Conservation (phyloP, 2,797 vertebrate species). For the Syngnathus acus region DNA sequence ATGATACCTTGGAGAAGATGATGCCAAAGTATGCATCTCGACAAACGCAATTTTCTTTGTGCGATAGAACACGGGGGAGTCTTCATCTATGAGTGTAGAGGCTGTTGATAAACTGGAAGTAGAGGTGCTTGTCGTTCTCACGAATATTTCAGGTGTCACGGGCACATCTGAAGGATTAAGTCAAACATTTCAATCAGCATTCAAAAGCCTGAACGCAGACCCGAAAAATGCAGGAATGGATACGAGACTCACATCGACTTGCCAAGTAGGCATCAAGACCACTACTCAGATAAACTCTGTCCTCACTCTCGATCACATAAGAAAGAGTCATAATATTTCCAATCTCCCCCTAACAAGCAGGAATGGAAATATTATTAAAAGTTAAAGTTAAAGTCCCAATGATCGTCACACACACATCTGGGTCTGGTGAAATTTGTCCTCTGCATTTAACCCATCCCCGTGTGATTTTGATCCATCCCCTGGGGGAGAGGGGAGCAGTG, state of each 20-base stretch:
- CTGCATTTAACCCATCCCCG: too few species aligned
- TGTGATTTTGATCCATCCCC: too few species aligned
- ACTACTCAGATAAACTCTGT: constrained; percentile 68
- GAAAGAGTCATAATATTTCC: constrained; percentile 70
- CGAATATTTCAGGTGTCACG: constrained; percentile 21
- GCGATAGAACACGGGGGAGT: constrained; percentile 63
- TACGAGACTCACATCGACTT: constrained; percentile 66
- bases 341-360: constrained; percentile 72
- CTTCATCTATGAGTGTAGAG: constrained; percentile 45
- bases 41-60: constrained; percentile 72
- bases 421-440: too few species aligned
- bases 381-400: too few species aligned
- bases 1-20: constrained; percentile 69
- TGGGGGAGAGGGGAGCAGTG: too few species aligned
- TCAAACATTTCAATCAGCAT: not conserved
- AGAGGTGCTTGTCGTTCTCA: constrained; percentile 35
- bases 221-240: not conserved
- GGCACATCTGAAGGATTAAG: constrained; percentile 40
- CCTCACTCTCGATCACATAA: constrained; percentile 80
- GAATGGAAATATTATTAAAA: not conserved
- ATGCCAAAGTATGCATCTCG: constrained; percentile 79
- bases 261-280: constrained; percentile 76
- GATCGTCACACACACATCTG: too few species aligned
- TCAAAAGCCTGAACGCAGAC: not conserved
- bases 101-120: constrained; percentile 26